phyloP scores from a whole-genome alignment of 2,888 invertebrate genomes.

The Eretmocerus hayati region DNA sequence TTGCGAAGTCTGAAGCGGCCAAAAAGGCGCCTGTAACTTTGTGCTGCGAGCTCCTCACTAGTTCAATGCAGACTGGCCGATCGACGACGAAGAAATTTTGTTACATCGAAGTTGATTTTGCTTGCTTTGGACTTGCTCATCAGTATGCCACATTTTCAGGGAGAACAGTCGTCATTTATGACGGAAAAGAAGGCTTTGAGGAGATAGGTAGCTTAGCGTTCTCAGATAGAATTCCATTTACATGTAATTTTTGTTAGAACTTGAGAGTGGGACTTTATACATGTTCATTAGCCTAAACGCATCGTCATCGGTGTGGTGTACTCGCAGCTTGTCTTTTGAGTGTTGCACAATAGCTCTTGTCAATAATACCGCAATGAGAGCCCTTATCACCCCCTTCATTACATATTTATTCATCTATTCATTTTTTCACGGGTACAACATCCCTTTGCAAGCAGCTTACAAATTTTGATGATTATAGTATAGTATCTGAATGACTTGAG shows the following conservation, averaged over 20 bases:
- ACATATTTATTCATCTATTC: too few species aligned
- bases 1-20: neutral
- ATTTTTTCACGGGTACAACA: too few species aligned
- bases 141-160: neutral
- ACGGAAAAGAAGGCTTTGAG: neutral
- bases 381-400: too few species aligned
- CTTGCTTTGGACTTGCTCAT: conserved; percentile 5
- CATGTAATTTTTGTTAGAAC: conserved; percentile 11
- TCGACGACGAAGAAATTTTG: conserved; percentile 9
- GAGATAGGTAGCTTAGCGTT: neutral
- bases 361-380: too few species aligned
- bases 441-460: too few species aligned
- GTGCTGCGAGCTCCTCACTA: conserved; percentile 7
- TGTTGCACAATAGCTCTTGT: too few species aligned
- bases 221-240: conserved; percentile 8
- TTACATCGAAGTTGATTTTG: too few species aligned
- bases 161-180: conserved; percentile 1
- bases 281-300: conserved; percentile 10
- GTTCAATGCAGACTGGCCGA: conserved; percentile 13
- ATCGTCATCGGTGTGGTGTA: too few species aligned
- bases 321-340: too few species aligned
- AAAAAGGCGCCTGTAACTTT: neutral
- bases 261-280: neutral
- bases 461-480: too few species aligned
- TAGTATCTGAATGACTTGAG: too few species aligned